phyloP scores from a whole-genome alignment of 2,888 invertebrate genomes.

The Eupithecia dodoneata region DNA sequence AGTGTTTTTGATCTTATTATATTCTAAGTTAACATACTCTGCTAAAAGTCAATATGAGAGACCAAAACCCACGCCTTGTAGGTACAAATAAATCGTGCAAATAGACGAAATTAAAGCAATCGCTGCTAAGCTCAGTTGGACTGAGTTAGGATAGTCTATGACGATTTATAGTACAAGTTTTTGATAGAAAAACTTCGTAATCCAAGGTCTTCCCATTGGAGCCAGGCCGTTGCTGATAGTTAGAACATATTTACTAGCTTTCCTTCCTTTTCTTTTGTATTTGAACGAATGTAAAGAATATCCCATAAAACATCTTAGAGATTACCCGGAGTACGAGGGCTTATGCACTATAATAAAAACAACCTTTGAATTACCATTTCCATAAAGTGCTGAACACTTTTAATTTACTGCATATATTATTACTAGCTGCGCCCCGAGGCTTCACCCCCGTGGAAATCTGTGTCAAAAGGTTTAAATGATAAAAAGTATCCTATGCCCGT shows the following conservation, averaged over 20 bases:
- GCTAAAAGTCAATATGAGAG: background rate
- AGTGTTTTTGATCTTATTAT: background rate
- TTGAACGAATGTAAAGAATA: background rate
- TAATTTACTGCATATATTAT: background rate
- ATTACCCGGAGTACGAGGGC: no score
- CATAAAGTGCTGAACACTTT: background rate
- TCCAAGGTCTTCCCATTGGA: slow-evolving; percentile 60
- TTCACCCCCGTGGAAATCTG: no score
- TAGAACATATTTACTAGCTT: slow-evolving; percentile 10
- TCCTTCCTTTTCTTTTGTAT: background rate
- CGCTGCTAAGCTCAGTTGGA: slow-evolving; percentile 18
- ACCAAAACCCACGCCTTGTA: background rate
- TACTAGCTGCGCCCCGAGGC: no score
- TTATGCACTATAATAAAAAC: no score
- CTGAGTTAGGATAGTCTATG: slow-evolving; percentile 57
- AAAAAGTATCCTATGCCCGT: no score
- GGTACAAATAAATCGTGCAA: slow-evolving; percentile 38
- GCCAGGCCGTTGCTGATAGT: slow-evolving; percentile 53
- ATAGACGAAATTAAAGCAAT: slow-evolving; percentile 19
- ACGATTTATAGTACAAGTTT: slow-evolving; percentile 81
- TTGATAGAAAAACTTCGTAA: slow-evolving; percentile 81
- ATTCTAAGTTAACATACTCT: background rate
- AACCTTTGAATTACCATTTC: no score
- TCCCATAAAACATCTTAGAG: no score
- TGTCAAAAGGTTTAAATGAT: no score